These are phyloP conservation scores for Molossus molossus DNA, from an alignment of 2,797 vertebrate genomes.

Conservation along the genomic window DNA sequence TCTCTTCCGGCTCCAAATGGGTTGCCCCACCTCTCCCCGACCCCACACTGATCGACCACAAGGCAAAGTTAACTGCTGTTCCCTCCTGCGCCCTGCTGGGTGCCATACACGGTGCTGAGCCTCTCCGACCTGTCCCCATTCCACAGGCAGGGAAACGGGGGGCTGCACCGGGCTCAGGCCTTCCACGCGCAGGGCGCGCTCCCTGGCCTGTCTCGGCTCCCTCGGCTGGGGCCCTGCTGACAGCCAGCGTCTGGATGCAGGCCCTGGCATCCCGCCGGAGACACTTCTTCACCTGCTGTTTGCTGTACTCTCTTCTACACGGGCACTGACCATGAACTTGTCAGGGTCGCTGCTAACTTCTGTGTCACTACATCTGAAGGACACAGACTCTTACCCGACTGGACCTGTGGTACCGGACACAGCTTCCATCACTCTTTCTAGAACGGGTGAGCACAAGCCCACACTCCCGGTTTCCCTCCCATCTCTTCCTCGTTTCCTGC, in stretches of 20 bases:
- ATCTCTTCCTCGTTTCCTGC: background rate
- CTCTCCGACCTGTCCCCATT: background rate
- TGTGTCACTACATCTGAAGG: background rate
- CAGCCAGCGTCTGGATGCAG: background rate
- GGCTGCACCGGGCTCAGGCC: background rate
- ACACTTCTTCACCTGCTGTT: background rate
- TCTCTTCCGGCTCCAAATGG: background rate
- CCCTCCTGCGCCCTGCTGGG: background rate
- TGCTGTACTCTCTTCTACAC: background rate
- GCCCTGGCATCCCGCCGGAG: too few relatives aligned
- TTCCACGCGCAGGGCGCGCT: background rate
- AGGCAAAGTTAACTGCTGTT: background rate
- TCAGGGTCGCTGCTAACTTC: background rate
- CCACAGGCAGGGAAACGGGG: background rate
- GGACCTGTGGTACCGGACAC: background rate
- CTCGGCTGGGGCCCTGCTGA: background rate
- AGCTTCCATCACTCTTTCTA: background rate
- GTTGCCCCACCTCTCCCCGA: background rate
- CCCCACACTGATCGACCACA: rapidly evolving
- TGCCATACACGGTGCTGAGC: background rate
- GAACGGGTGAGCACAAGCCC: background rate
- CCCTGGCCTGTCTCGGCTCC: background rate
- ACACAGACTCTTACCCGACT: background rate
- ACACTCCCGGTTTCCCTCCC: background rate
- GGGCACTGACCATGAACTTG: background rate